Conservation (phyloP, 1,140 invertebrate species). For the Ganaspis sp. region DNA sequence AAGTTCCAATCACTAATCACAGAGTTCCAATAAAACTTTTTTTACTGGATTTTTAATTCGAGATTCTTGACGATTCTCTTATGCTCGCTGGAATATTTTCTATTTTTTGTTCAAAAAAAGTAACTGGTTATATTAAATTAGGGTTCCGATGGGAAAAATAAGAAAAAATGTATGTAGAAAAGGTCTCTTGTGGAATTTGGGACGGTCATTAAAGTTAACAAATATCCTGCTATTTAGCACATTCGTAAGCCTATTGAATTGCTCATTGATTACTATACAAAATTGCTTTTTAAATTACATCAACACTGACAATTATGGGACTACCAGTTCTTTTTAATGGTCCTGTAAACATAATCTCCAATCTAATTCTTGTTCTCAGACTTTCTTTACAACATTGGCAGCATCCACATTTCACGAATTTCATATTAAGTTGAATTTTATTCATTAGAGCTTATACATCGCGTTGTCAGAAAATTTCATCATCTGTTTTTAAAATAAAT, state of each 20-base stretch:
- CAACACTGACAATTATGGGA: no score
- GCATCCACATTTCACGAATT: no score
- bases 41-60: not conserved
- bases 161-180: not conserved
- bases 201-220: not conserved
- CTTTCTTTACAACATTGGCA: not conserved
- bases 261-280: slow-evolving; percentile 1
- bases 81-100: not conserved
- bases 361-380: not conserved
- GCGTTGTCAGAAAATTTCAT: no score
- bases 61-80: not conserved
- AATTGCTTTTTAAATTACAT: not conserved
- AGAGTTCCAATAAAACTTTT: not conserved
- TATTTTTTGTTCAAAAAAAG: not conserved
- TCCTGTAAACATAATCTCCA: not conserved
- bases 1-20: no score
- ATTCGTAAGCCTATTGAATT: not conserved
- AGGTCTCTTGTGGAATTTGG: not conserved
- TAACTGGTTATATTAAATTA: not conserved
- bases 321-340: not conserved
- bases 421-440: no score
- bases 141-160: not conserved
- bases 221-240: not conserved
- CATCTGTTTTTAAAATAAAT: no score
- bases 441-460: no score